Evolutionary conservation across 2,113 vertebrate genomes (phyloP), one percentile per base, ranked within the genome.

Genomic region (Pelmatolapia mariae): DNA sequence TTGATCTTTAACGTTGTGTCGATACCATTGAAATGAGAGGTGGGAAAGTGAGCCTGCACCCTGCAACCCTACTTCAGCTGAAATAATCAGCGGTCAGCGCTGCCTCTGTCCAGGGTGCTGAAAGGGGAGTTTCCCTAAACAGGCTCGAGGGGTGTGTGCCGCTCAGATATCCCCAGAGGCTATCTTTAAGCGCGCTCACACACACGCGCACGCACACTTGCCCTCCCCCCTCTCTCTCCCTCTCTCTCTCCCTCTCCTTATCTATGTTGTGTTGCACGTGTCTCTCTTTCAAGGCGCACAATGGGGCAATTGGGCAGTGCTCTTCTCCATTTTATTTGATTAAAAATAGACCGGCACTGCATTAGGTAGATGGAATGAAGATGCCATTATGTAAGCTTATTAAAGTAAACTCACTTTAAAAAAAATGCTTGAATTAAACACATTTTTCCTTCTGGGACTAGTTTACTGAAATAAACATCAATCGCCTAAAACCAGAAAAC

Each of bases 21-120:
- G 89, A 63, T 92, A 8, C 63, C 68, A 68, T 45, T 18, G 71
- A 52, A 68, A 24, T 78, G 82, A 89, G 54, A 59, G 47, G 85
- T 45, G 84, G 73, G 45, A 80, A 84, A 84, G 88, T 57, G 90
- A 89, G 86, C 87, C 85, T 86, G 86, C 81, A 59, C 81, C 52
- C 86, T 71, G 88, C 54, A 87, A 80, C 83, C 91, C 95, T 56
- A 88, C 92, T 88, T 90, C 90, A 87, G 80, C 85, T 92, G 83
- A 31, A 80, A 71, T 40, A 54, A 59, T 12, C 54, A 61, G 85
- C 59, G 85, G 82, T 83, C 38, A 68, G 63, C 61, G 92, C 73
- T 94, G 92, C 83, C 87, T 91, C 95, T 97, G 96, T 97, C 97
- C 96, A 89, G 36, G 95, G 97, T 97, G 94, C 97, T 98, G 96